These are phyloP conservation scores for Peromyscus leucopus DNA, from an alignment of 2,113 vertebrate genomes.

Conservation along the genomic window DNA sequence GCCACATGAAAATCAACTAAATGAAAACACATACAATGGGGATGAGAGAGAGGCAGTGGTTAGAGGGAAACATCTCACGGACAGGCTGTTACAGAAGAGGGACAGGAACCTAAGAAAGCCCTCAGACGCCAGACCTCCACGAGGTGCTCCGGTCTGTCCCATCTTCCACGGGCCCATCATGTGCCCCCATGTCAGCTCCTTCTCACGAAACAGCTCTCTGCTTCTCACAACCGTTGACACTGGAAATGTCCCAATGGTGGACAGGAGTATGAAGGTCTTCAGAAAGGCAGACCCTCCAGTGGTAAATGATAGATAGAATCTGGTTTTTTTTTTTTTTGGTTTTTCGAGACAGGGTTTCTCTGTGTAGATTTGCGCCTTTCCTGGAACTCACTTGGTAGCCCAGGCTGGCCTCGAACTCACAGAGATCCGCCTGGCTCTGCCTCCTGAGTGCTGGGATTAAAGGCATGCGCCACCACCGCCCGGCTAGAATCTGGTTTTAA, in stretches of 20 bases:
- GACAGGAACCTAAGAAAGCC: not conserved
- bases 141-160: not conserved
- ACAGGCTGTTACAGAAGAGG: not conserved
- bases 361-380: too few relatives aligned
- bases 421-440: too few relatives aligned
- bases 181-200: slow-evolving; percentile 1
- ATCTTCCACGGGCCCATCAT: slow-evolving; percentile 21
- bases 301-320: not conserved
- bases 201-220: slow-evolving; percentile 7
- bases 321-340: too few relatives aligned
- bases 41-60: slow-evolving; percentile 39
- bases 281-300: slow-evolving; percentile 30
- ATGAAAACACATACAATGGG: not conserved
- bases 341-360: too few relatives aligned
- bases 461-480: too few relatives aligned
- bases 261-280: slow-evolving; percentile 37
- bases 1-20: slow-evolving; percentile 51
- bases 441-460: too few relatives aligned
- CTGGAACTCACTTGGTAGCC: too few relatives aligned
- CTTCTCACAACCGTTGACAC: not conserved
- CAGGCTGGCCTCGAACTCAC: too few relatives aligned
- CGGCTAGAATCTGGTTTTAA: not conserved
- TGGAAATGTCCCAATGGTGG: not conserved
- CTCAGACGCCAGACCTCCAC: slow-evolving; percentile 28
- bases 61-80: slow-evolving; percentile 30